Base-by-base conservation (phyloP, 2,113 vertebrate species). In the Pelvicachromis taeniatus region DNA sequence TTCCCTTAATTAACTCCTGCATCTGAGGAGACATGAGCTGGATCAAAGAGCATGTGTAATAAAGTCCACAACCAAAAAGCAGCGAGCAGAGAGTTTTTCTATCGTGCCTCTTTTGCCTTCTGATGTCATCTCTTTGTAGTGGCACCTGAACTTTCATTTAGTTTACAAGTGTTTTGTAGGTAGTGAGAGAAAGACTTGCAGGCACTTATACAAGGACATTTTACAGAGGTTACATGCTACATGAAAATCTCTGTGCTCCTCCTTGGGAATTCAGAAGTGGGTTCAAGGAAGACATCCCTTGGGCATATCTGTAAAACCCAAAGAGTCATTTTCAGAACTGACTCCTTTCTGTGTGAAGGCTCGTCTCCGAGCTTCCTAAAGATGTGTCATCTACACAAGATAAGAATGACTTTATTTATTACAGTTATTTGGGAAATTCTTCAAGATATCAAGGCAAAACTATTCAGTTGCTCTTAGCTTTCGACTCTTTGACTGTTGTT, bases 1-100 rank as follows among this genome's bases (percentile, higher is more conserved):
- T 95, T 91, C 33, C 53, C 85, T 89, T 94, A 93, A 95, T 95
- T 95, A 92, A 82, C 54, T 82, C 42, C 63, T 4, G 78, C n/a
- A 33, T 87, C 70, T 63, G 58, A 86, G 52, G 77, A 90, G 83
- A 83, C 42, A 80, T 29, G 68, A 82, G 53, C 61, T 78, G 48
- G 78, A 91, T 92, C 85, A 94, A 94, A 91, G 86, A 89, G 89
- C 87, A 90, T 91, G 77, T 84, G 21, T 45, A 85, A 91, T 89
- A 75, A 90, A 81, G 42, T 59, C 40, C 65, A 73, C 26, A 87
- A 80, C 52, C 13, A 3, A 61, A 45, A 78, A 63, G 75, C 45
- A 78, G 61, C 17, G 3, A 48, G 82, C 4, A 10, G 29, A 73
- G 17, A n/a, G 31, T 68, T 83, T 45, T 79, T 31, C 31, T n/a